Evolutionary conservation across 2,113 vertebrate species (phyloP).

Genomic region (Eretmochelys imbricata): DNA sequence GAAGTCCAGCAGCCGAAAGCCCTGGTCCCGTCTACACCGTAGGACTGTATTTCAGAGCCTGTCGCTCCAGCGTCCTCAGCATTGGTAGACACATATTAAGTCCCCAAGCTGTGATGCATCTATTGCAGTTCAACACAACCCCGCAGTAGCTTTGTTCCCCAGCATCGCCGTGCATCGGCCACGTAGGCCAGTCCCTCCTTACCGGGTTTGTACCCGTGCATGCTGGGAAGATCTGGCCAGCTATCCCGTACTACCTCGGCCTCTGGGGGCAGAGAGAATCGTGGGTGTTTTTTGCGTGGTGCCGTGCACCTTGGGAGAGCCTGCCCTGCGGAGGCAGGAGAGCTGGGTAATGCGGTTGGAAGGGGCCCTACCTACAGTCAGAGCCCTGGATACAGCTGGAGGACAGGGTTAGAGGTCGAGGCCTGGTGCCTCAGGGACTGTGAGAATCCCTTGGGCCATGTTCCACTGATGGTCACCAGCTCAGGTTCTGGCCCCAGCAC

Average conservation of each 20-base stretch:
- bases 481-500: not conserved
- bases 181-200: too few relatives aligned
- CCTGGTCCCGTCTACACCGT: not conserved
- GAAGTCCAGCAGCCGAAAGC: not conserved
- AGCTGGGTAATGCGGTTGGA: not conserved
- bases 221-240: too few relatives aligned
- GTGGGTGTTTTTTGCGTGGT: fast-evolving
- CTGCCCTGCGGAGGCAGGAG: fast-evolving
- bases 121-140: not conserved
- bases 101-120: too few relatives aligned
- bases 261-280: not conserved
- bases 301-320: fast-evolving
- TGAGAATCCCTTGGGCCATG: not conserved
- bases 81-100: too few relatives aligned
- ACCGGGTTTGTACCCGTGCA: too few relatives aligned
- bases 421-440: not conserved
- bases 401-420: too few relatives aligned
- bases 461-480: too few relatives aligned
- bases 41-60: not conserved
- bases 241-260: too few relatives aligned
- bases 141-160: not conserved
- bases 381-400: not conserved
- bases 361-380: too few relatives aligned
- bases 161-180: too few relatives aligned
- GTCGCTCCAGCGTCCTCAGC: not conserved